These are phyloP conservation scores for Connochaetes taurinus DNA, from an alignment of 2,113 vertebrate species.

Conservation along the genomic window DNA sequence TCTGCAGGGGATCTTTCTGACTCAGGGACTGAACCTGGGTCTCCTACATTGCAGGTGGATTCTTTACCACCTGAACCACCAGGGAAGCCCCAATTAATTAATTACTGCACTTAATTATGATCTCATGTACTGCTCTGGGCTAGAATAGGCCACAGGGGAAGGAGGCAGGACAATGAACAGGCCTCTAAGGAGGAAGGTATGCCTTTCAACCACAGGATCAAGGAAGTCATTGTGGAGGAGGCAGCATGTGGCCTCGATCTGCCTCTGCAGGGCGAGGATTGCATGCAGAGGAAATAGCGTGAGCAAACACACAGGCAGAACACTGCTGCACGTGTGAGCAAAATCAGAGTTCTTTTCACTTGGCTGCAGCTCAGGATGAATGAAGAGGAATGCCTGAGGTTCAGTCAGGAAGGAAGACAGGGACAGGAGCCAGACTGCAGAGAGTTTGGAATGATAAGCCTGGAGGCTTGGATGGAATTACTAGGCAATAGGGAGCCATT, in stretches of 20 bases:
- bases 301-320: not conserved
- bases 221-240: not conserved
- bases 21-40: not conserved
- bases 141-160: not conserved
- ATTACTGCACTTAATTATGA: not conserved
- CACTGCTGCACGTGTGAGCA: not conserved
- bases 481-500: conserved; percentile 13
- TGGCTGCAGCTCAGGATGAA: not conserved
- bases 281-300: not conserved
- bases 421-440: not conserved
- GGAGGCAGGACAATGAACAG: not conserved
- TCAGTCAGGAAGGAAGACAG: not conserved
- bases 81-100: not conserved
- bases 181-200: not conserved
- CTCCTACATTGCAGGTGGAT: not conserved
- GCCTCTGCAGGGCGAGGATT: not conserved
- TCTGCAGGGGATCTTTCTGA: not conserved
- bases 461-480: not conserved
- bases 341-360: not conserved
- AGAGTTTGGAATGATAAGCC: not conserved
- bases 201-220: not conserved
- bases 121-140: not conserved
- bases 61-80: not conserved
- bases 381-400: not conserved
- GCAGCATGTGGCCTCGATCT: not conserved